Evolutionary conservation across 2,113 vertebrate species (phyloP), one percentile per base, ranked within the genome.

Genomic region (Clarias gariepinus): DNA sequence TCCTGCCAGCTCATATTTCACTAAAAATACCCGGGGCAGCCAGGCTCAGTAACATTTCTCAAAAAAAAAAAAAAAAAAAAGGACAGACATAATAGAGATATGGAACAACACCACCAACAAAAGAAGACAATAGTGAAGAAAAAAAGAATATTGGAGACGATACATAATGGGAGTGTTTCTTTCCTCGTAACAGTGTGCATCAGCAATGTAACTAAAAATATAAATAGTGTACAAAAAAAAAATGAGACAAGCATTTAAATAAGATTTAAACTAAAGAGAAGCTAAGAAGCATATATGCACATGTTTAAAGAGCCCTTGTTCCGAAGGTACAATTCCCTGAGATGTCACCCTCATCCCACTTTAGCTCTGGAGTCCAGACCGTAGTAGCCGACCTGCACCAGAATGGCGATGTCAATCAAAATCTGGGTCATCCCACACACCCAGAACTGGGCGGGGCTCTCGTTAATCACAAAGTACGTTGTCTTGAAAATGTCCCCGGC

Each of bases 401-500:
- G 92, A 89, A 96, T 96, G 90, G 92, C 92, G 25, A 92, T 86
- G 53, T 96, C 96, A 3, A 95, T 92, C 10, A 95, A 87, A 88
- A 96, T 96, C 91, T 96, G 96, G 60, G 92, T 88, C 0, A 89
- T 87, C 18, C 96, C 95, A 25, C 96, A 96, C 76, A 94, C 85
- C 92, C 94, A 94, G 91, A 96, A 96, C 92, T 96, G 96, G 52
- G 91, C 30, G 0, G 96, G 96, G 60, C 95, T 95, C 33, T 94
- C 91, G 6, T 95, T 96, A 81, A 94, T 87, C 81, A 96, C 90
- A 36, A 96, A 96, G 92, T 96, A 96, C 11, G 89, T 71, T 2
- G 96, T 96, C 92, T 96, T 96, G 90, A 96, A 96, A 91, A 94
- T 15, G 76, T 96, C 96, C 0, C 96, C 96, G 0, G 93, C 93